Evolutionary conservation across 2,797 vertebrate genomes (phyloP), one percentile per base, ranked within the genome.

Genomic region (Streptopelia turtur): DNA sequence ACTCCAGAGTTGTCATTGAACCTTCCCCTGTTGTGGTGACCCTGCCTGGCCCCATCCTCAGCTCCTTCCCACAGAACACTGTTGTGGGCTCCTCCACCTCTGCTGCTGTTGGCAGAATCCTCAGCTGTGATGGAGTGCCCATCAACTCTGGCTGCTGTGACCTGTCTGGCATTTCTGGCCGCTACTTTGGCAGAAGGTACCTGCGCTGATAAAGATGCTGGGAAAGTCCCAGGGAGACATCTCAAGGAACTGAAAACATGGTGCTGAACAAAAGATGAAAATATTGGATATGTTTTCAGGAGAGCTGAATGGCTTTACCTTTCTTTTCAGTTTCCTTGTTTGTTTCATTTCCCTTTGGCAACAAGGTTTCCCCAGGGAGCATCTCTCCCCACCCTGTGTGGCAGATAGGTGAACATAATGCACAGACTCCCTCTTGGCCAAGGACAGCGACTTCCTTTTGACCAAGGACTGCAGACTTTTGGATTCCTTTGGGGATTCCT

Each of bases 401-500:
- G 10, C 16, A 35, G 31, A 21, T 27, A 43, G 28, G 39, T 15
- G 13, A n/a, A 28, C 10, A 24, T 23, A 13, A 9, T 16, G 47
- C 12, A 20, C 20, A 20, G 52, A 21, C 25, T 20, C 35, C 31
- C 12, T 5, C 33, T 21, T 4, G 9, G 2, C 3, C 21, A 61
- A 52, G 22, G 5, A 79, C 30, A 5, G 6, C 10, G 52, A 21
- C 25, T 24, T 45, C 31, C 12, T 5, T 30, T 21, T 4, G 9
- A 3, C 5, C 21, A 61, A 43, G 22, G 5, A 79, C 35, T 4
- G 8, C 13, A 5, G n/a, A 20, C 4, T 39, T 11, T n/a, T 8
- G 4, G 13, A 14, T 55, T 31, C 4, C 8, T 2, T 37, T 1
- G 3, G 30, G 11, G 13, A 25, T 47, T 11, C 27, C 28, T 63